A percentile compares a stretch with the other conserved stretches of the same genome.
phyloP scores from a whole-genome alignment of 2,888 invertebrate species.

The Torymus auratus region DNA sequence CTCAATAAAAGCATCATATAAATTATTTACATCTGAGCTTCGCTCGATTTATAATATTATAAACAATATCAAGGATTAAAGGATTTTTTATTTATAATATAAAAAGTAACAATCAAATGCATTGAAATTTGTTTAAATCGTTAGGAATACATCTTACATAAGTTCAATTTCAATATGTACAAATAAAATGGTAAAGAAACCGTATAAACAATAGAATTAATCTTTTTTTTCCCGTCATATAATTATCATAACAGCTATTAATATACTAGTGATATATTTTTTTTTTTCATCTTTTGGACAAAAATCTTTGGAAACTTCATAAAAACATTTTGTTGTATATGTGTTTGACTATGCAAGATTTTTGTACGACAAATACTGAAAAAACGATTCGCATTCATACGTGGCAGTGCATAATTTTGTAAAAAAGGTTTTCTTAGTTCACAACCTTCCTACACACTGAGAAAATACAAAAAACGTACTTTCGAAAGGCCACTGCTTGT shows the following conservation, averaged over 20 bases:
- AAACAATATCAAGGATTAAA: constrained; percentile 23
- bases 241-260: constrained; percentile 39
- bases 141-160: constrained; percentile 42
- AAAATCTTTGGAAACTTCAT: constrained; percentile 54
- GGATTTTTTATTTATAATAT: constrained; percentile 19
- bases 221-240: constrained; percentile 28
- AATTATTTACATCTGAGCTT: constrained; percentile 45
- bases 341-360: constrained; percentile 39
- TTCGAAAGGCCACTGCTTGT: constrained; percentile 22
- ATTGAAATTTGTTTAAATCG: constrained; percentile 29
- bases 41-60: constrained; percentile 14
- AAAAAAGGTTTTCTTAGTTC: constrained; percentile 42
- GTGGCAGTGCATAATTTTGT: constrained; percentile 32
- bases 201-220: constrained; percentile 51
- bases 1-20: constrained; percentile 55
- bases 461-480: constrained; percentile 45
- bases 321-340: constrained; percentile 21
- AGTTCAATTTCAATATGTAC: constrained; percentile 51
- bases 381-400: constrained; percentile 14
- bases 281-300: constrained; percentile 44
- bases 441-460: constrained; percentile 29
- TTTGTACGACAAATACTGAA: constrained; percentile 42
- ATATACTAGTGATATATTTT: constrained; percentile 32
- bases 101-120: constrained; percentile 36
- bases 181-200: constrained; percentile 44